A percentile compares a stretch with the other conserved stretches of the same genome.
Evolutionary conservation across 2,797 vertebrate genomes (phyloP).

Genomic region (Liasis olivaceus): DNA sequence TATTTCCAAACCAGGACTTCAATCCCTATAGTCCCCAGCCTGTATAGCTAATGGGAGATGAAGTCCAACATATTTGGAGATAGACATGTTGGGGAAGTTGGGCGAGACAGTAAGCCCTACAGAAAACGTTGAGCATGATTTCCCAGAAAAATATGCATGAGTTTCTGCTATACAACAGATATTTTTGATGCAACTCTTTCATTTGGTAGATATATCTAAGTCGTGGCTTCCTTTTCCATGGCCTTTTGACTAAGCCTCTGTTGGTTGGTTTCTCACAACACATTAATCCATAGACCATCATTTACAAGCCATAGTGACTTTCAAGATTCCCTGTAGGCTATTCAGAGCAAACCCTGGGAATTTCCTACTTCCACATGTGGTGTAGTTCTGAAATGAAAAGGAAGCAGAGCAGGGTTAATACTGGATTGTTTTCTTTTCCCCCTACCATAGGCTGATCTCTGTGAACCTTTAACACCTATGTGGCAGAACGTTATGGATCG

Average conservation of each 20-base stretch:
- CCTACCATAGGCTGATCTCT: neutral
- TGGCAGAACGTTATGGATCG: neutral
- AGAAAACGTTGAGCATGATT: neutral
- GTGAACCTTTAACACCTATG: neutral
- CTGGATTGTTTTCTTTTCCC: conserved; percentile 4
- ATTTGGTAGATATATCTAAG: neutral
- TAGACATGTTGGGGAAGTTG: neutral
- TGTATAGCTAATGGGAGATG: neutral
- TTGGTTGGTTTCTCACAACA: neutral
- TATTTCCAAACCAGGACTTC: neutral
- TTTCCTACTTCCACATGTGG: neutral
- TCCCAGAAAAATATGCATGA: neutral
- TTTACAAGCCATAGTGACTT: neutral
- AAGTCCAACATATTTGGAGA: neutral
- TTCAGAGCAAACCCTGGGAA: neutral
- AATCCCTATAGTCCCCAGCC: neutral
- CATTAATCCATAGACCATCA: neutral
- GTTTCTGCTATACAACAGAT: neutral
- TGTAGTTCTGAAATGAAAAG: neutral
- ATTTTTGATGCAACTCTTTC: neutral
- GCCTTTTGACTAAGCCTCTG: neutral
- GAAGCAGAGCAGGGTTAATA: conserved; percentile 1
- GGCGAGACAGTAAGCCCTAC: neutral
- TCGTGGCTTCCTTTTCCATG: neutral
- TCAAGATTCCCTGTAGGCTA: neutral